Evolutionary conservation across 2,888 invertebrate genomes (phyloP), one percentile per base, ranked within the genome.

Genomic region (Limulus polyphemus): DNA sequence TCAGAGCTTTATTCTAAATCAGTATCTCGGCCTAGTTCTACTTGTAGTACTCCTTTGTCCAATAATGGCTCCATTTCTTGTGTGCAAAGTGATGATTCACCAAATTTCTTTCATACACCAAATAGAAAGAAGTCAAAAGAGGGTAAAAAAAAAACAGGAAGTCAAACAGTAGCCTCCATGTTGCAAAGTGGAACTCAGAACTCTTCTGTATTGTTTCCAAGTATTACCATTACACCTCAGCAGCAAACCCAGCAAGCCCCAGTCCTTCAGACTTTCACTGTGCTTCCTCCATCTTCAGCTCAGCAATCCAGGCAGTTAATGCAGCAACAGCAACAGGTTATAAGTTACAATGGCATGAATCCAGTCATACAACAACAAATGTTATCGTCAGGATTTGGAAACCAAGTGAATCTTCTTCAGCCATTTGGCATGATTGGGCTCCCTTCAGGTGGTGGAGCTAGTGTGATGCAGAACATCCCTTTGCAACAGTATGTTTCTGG

Each of bases 71-170:
- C 70, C 2, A 70, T 69, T 54, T 13, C 57, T 17, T 55, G 62
- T 13, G 57, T 63, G 2, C 60, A 58, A 16, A 62, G 62, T 47
- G 63, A 57, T 49, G 16, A 61, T 46, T 59, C 65, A 48, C 59
- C 65, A 54, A 32, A 32, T 32, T 32, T 32, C 32, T 32, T 32
- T 32, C 32, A 32, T 32, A 32, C 32, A 32, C 58, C 65, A 61
- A 57, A 62, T 59, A 59, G 64, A 55, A 61, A 61, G 58, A 62
- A 62, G 59, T 60, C 62, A 17, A 63, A 59, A 54, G 65, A 65
- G 32, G 78, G 78, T 70, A 86, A 88, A 77, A 83, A 89, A 67
- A 89, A 89, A 75, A 81, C 80, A 61, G 81, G 82, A 50, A 79
- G 81, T 2, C 83, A 83, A 70, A 85, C 84, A 13, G 84, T 86